Evolutionary conservation across 2,888 invertebrate genomes (phyloP), one percentile per base, ranked within the genome.

Genomic region (Eupithecia pulchellata): DNA sequence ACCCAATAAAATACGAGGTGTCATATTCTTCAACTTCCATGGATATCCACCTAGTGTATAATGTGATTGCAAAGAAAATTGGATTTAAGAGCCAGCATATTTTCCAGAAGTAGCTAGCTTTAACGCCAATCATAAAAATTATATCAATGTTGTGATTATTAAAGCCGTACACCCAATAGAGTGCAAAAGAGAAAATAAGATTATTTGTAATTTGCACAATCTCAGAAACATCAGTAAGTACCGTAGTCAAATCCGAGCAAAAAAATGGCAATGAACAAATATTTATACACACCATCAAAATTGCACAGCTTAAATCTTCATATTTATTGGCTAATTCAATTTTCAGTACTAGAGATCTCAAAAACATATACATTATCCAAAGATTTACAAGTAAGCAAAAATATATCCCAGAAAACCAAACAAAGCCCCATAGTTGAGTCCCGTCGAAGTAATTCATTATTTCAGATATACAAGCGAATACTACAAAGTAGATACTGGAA

Each of bases 101-200:
- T 83, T 90, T 91, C 89, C 89, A 91, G 81, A 88, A 90, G 61
- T 86, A 86, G 68, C 87, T 91, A 0, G 91, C 83, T 79, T 92
- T 93, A 17, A 93, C 85, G 4, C 93, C 93, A 76, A 93, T 90
- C 93, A 93, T 93, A 69, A 93, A 93, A 73, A 88, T 88, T 55
- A 93, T 93, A 72, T 93, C 93, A 20, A 90, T 82, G 42, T 85
- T 90, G 66, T 93, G 93, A 30, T 88, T 89, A 42, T 84, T 82
- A 34, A 85, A 86, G 5, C 92, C 92, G 75, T 93, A 93, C 67
- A 90, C 77, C 92, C 92, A 93, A 80, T 93, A 93, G 39, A 92
- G 73, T 32, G 89, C 82, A 17, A 91, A 66, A 9, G 93, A 91
- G 74, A 92, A 85, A 14, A 91, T 75, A 29, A 91, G 82, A 69